Conservation (phyloP, 2,113 vertebrate genomes). For the Pionites leucogaster region DNA sequence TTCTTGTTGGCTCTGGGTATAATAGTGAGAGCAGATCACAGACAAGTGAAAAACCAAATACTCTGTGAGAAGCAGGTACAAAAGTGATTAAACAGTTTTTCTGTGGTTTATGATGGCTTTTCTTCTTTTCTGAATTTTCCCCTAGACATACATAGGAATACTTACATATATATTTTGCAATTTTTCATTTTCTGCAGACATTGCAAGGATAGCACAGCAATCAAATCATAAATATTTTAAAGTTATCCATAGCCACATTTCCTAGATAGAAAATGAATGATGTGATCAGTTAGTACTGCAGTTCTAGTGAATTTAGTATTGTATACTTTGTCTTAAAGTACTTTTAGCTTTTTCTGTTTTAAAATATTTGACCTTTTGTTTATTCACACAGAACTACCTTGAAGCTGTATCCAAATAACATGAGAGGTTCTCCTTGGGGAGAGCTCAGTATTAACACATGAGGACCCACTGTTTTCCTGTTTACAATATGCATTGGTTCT, state of each 20-base stretch:
- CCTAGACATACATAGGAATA: not conserved
- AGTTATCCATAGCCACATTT: not conserved
- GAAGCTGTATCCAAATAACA: not conserved
- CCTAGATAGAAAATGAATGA: not conserved
- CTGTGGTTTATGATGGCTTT: not conserved
- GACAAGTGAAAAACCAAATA: not conserved
- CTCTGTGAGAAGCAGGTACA: not conserved
- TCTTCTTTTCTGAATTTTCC: not conserved
- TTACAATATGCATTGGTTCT: not conserved
- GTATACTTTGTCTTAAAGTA: not conserved
- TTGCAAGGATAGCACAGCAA: not conserved
- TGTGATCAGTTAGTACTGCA: not conserved
- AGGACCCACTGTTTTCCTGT: not conserved
- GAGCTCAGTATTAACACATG: not conserved
- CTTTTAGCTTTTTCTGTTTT: not conserved
- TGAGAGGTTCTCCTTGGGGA: not conserved
- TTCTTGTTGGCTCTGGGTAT: not conserved
- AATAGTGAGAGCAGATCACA: not conserved
- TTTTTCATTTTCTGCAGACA: not conserved
- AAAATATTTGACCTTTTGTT: not conserved
- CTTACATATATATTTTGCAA: not conserved
- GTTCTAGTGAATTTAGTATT: not conserved
- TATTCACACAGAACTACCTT: not conserved
- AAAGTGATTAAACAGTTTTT: not conserved
- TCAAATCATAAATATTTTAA: not conserved